A percentile compares a stretch with the other conserved stretches of the same genome.
Evolutionary conservation across 2,113 vertebrate species (phyloP).

Genomic region (Illadopsis cleaveri): DNA sequence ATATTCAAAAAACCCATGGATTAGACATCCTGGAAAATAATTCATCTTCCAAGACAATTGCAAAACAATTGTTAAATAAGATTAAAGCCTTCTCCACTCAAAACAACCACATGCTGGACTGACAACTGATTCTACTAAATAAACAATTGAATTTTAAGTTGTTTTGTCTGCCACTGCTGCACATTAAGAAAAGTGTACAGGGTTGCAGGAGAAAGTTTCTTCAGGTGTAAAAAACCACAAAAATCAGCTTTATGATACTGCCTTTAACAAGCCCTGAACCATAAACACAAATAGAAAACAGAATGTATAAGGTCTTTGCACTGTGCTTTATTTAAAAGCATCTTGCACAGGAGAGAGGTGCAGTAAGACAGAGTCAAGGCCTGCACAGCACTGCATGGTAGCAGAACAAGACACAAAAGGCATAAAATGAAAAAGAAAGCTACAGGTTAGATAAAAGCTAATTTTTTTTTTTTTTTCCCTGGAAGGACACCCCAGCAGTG

Average conservation of each 20-base stretch:
- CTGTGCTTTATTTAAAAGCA: background rate
- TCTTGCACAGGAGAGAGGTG: background rate
- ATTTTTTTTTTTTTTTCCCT: background rate
- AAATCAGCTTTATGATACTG: background rate
- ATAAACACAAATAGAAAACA: background rate
- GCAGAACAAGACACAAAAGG: background rate
- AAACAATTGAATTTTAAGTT: background rate
- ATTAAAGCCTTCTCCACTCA: background rate
- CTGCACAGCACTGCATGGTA: background rate
- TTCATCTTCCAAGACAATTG: background rate
- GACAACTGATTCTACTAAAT: background rate
- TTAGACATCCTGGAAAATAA: background rate
- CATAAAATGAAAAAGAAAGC: background rate
- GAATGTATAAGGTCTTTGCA: background rate
- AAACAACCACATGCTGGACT: background rate
- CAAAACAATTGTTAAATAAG: background rate
- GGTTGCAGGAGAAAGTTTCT: background rate
- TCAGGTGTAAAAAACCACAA: background rate
- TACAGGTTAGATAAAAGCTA: background rate
- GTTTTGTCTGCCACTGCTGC: background rate
- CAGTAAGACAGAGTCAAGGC: background rate
- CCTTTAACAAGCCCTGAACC: background rate
- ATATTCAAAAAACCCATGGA: background rate
- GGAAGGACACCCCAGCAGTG: background rate
- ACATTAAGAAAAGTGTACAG: background rate